phyloP scores from a whole-genome alignment of 2,797 vertebrate species.

The Garrulus glandarius region DNA sequence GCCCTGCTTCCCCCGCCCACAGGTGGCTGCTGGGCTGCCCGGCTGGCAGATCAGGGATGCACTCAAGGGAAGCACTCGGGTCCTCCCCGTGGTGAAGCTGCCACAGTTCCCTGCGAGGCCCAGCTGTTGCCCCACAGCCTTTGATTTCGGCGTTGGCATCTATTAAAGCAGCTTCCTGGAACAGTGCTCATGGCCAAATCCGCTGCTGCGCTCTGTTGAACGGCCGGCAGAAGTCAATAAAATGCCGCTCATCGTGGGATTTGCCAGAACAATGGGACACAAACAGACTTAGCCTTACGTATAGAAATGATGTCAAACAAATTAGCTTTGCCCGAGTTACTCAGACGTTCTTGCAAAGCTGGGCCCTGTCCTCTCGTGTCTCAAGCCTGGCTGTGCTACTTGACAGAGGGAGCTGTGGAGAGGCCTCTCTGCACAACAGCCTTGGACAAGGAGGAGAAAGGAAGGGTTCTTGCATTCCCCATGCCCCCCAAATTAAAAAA shows the following conservation, averaged over 20 bases:
- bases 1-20: not conserved
- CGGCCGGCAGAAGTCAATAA: not conserved
- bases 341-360: not conserved
- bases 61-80: accelerated
- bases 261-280: not conserved
- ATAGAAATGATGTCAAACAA: slow-evolving; percentile 4
- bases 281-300: not conserved
- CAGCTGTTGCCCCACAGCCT: not conserved
- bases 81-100: not conserved
- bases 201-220: not conserved
- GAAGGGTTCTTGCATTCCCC: not conserved
- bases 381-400: not conserved
- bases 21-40: not conserved
- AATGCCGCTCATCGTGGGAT: not conserved
- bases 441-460: not conserved
- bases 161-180: not conserved
- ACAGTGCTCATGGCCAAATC: not conserved
- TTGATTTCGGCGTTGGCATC: not conserved
- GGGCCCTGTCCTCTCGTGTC: not conserved
- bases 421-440: not conserved
- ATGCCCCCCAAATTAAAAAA: not conserved
- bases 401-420: not conserved
- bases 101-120: not conserved
- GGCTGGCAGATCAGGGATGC: not conserved
- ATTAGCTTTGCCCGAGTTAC: not conserved